Evolutionary conservation across 2,797 vertebrate genomes (phyloP).

Genomic region (Pipistrellus pygmaeus): DNA sequence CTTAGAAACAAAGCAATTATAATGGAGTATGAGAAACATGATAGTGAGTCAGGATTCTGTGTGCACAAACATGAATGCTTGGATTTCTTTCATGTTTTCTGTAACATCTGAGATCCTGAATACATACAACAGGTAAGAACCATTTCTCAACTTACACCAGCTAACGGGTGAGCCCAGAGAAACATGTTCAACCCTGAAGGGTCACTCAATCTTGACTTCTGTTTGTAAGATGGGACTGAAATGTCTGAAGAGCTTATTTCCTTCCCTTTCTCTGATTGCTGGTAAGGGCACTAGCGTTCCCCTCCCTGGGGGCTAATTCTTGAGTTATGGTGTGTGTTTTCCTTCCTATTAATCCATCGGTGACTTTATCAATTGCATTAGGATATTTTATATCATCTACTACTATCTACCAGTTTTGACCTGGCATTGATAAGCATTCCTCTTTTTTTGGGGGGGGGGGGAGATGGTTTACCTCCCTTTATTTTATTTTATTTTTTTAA

Average conservation of each 20-base stretch:
- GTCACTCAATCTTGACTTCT: background rate
- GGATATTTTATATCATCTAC: background rate
- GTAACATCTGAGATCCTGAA: background rate
- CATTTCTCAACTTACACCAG: background rate
- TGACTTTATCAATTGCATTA: rapidly evolving
- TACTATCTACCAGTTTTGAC: background rate
- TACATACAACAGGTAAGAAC: background rate
- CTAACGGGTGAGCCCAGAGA: background rate
- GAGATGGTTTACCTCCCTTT: too few relatives aligned
- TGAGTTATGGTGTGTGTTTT: background rate
- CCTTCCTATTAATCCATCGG: background rate
- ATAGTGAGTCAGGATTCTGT: background rate
- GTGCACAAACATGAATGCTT: background rate
- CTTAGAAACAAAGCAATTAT: background rate
- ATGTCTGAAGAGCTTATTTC: background rate
- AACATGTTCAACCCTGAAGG: background rate
- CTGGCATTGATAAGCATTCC: rapidly evolving
- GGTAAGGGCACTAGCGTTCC: background rate
- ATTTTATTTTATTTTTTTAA: too few relatives aligned
- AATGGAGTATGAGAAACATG: background rate
- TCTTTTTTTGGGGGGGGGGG: too few relatives aligned
- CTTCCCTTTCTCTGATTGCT: background rate
- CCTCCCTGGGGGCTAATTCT: background rate
- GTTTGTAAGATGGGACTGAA: background rate
- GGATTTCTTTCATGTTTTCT: background rate